These are phyloP conservation scores for Odontocolon sp. DNA, from an alignment of 2,888 invertebrate genomes.

Conservation along the genomic window DNA sequence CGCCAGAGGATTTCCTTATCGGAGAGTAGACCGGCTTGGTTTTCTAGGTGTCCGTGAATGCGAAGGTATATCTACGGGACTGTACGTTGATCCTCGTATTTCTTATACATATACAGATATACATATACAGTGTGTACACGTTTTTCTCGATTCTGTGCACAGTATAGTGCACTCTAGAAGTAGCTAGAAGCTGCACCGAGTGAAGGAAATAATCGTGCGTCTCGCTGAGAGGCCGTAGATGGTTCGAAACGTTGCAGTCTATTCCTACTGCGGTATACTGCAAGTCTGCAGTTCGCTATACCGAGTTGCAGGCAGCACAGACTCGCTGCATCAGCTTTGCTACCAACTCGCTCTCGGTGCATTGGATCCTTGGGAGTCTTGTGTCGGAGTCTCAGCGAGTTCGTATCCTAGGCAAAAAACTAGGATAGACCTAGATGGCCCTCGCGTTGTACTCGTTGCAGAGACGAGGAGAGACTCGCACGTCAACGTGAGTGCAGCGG, in stretches of 20 bases:
- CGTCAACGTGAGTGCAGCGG: conserved; percentile 11
- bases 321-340: not conserved
- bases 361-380: not conserved
- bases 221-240: conserved; percentile 73
- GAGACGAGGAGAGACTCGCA: not conserved
- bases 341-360: not conserved
- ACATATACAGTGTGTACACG: not conserved
- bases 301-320: not conserved
- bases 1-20: conserved; percentile 26
- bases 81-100: conserved; percentile 1
- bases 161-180: not conserved
- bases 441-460: conserved; percentile 43
- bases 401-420: conserved; percentile 73
- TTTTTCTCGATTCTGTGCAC: not conserved
- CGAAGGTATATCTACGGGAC: conserved; percentile 6
- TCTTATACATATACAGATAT: not conserved
- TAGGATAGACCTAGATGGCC: conserved; percentile 77
- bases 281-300: conserved; percentile 10
- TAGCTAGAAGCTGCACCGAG: conserved; percentile 19
- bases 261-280: not conserved
- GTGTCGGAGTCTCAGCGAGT: conserved; percentile 28
- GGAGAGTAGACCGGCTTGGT: conserved; percentile 25
- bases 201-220: conserved; percentile 68
- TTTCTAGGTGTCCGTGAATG: conserved; percentile 22
- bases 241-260: conserved; percentile 67